These are phyloP conservation scores for Eurystomus glaucurus DNA, from an alignment of 2,797 vertebrate genomes.

Conservation along the genomic window DNA sequence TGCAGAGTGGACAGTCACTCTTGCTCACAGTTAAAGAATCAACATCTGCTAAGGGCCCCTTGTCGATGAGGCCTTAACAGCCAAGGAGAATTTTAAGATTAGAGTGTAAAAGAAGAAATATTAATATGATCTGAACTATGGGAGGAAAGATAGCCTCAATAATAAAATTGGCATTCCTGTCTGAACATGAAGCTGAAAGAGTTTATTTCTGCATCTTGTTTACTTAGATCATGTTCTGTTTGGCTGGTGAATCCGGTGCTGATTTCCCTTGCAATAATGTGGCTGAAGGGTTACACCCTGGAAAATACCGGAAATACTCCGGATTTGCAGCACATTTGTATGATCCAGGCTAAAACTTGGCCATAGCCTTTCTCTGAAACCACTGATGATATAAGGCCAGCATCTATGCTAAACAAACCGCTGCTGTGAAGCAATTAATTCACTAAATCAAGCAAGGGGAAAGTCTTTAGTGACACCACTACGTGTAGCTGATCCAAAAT, in stretches of 20 bases:
- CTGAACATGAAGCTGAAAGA: not conserved
- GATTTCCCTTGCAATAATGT: not conserved
- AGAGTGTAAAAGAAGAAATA: not conserved
- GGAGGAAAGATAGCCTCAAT: not conserved
- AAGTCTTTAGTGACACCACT: not conserved
- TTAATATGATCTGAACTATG: not conserved
- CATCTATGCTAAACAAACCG: not conserved
- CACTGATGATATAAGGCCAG: not conserved
- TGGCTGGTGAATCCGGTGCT: not conserved
- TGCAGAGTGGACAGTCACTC: conserved; percentile 72
- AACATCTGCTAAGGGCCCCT: conserved; percentile 54
- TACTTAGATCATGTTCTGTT: conserved; percentile 3
- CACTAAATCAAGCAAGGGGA: not conserved
- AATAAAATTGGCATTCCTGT: not conserved
- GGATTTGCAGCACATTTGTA: not conserved
- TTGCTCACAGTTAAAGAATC: conserved; percentile 46
- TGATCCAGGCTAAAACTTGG: conserved; percentile 20
- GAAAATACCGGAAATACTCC: not conserved
- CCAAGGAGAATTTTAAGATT: not conserved
- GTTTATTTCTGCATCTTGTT: conserved; percentile 33
- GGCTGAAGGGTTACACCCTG: conserved; percentile 42
- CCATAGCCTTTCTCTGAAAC: not conserved
- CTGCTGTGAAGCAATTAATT: not conserved
- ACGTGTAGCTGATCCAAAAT: not conserved
- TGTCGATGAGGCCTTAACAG: not conserved